Base-by-base conservation (phyloP, 2,113 vertebrate genomes). In the Eidolon helvum region DNA sequence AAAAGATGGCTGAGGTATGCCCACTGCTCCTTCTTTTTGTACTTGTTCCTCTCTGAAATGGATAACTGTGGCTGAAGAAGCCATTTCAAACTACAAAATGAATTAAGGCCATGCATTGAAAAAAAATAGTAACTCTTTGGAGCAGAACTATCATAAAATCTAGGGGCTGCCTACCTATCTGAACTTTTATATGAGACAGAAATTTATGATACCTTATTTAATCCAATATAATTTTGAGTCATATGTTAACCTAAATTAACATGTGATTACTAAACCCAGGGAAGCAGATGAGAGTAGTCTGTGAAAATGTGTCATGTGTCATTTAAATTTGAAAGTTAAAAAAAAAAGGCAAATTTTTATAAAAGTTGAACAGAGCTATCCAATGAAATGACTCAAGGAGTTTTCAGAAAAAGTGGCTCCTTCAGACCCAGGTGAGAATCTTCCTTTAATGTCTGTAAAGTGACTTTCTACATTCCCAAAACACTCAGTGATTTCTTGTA, bases 181-280 rank as follows among this genome's bases (percentile, higher is more conserved):
- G 57, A 80, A 74, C 2, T 35, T 69, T 53, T 21, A 45, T 2
- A 50, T n/a, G 21, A 90, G 2, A 79, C 9, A 63, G 15, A 87
- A 90, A 94, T 80, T 72, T 14, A 63, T 90, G n/a, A 69, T 83
- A 68, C 61, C 28, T 87, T 82, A 66, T 19, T 85, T 77, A 93
- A 86, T 77, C 12, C 30, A 94, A 69, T 69, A 65, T 59, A 57
- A 91, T 30, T 91, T 78, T 92, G 35, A 88, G 14, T 72, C 4
- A 21, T 24, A 28, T 48, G 2, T 35, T 43, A 84, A 21, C n/a
- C 22, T 71, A 63, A 66, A 74, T 22, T 19, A 88, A 12, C 21
- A 40, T 16, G 35, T 40, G 11, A 26, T 83, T 89, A 90, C 48
- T 75, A 55, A 78, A 65, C 21, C 2, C 12, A 50, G 6, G 19